Evolutionary conservation across 1,140 invertebrate species (phyloP).

Genomic region (Neodiprion fabricii): DNA sequence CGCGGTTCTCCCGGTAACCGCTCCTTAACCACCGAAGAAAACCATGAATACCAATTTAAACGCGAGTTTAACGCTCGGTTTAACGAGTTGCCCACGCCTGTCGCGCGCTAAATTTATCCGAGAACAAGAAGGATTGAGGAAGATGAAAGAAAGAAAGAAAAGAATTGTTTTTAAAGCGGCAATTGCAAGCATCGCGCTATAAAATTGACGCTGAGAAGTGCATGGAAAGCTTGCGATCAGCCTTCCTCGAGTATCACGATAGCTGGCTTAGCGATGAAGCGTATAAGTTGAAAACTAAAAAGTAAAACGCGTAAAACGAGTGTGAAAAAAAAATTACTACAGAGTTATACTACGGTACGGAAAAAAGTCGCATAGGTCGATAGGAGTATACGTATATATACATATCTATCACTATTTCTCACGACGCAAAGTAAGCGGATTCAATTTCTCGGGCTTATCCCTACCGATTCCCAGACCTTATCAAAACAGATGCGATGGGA

Average conservation of each 20-base stretch:
- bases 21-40: neutral
- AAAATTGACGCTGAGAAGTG: neutral
- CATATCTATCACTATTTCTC: neutral
- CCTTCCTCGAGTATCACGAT: no score
- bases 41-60: neutral
- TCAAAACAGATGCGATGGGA: neutral
- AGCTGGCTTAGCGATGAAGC: no score
- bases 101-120: neutral
- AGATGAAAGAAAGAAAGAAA: neutral
- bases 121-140: no score
- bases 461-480: neutral
- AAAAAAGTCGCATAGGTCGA: neutral
- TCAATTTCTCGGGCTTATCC: constrained; percentile 1
- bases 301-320: no score
- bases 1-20: neutral
- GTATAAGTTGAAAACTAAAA: no score
- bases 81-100: constrained; percentile 2
- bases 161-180: neutral
- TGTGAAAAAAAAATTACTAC: no score
- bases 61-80: constrained; percentile 3
- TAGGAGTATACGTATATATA: neutral
- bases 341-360: no score
- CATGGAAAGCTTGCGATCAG: no score
- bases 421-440: neutral
- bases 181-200: neutral